Conservation (phyloP, 2,797 vertebrate genomes). For the Limnodromus scolopaceus region DNA sequence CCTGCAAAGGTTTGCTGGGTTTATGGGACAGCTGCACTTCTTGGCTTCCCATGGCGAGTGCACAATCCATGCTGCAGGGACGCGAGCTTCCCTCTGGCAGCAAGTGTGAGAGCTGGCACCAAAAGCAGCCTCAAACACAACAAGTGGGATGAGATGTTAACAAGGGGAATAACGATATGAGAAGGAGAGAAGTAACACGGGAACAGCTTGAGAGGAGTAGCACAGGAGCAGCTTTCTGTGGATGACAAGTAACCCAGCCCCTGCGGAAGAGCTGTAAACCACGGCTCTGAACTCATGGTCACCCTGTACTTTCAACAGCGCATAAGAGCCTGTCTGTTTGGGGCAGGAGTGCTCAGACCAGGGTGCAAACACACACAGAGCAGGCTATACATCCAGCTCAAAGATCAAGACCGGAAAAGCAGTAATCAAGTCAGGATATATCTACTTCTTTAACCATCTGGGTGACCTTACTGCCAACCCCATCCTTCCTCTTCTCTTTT, state of each 20-base stretch:
- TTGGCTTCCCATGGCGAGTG: neutral
- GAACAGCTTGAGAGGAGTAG: neutral
- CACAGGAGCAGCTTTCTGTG: neutral
- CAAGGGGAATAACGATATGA: neutral
- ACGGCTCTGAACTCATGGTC: neutral
- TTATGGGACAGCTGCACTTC: conserved; percentile 6
- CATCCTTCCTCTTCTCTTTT: neutral
- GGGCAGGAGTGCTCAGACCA: neutral
- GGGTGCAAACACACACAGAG: neutral
- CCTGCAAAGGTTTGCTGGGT: neutral
- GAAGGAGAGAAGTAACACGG: neutral
- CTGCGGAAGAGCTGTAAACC: neutral
- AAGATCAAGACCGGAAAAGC: neutral
- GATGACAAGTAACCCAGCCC: neutral
- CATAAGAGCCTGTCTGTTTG: neutral
- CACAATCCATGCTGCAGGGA: neutral
- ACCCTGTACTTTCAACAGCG: neutral
- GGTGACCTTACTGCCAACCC: neutral
- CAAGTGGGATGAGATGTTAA: neutral
- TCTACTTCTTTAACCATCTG: neutral
- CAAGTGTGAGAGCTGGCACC: neutral
- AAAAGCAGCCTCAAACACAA: neutral
- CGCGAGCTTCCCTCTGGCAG: neutral
- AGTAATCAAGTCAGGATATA: neutral
- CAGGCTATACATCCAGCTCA: neutral